Evolutionary conservation across 2,797 vertebrate genomes (phyloP), one percentile per base, ranked within the genome.

Genomic region (Delichon dasypus): DNA sequence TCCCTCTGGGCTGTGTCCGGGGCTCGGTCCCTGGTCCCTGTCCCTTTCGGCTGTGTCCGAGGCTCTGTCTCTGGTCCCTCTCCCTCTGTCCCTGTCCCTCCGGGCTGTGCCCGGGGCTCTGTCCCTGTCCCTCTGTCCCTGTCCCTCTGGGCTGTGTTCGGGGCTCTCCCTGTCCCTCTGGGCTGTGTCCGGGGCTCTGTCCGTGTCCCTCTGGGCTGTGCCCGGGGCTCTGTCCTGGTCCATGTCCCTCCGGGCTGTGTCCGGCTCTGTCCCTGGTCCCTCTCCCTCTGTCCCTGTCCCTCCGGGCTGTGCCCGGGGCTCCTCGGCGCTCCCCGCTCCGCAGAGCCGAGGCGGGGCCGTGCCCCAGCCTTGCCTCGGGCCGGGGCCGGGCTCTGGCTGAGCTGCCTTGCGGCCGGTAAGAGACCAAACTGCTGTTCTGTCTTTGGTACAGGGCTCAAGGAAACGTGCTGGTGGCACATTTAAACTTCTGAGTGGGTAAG

Each of bases 401-500:
- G 48, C 8, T 18, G 12, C 9, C 38, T 48, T 16, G n/a, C 25
- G 2, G 5, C 9, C 20, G 30, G 48, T 60, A 7, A 42, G 65
- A 34, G 22, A 1, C 25, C 2, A 30, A 36, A 6, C n/a, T 4
- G 25, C 25, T 2, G 0, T 38, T 47, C 34, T 91, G 6, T 54
- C 22, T n/a, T 9, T 13, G 42, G 1, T 12, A 1, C 34, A 16
- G 10, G 53, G 16, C 54, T 26, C 19, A 19, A 1, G 7, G 6
- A 9, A 8, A 22, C 4, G 18, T 22, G 58, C 32, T 12, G 34
- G 16, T 15, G 54, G 44, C 8, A 15, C 44, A 7, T 10, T 34
- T 22, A 21, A 66, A 38, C 34, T 54, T 42, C 5, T 2, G 29
- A 8, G 11, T 5, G 9, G 29, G 1, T 23, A 10, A n/a, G 18